Conservation (phyloP, 2,113 vertebrate species). For the Hippocampus abdominalis region DNA sequence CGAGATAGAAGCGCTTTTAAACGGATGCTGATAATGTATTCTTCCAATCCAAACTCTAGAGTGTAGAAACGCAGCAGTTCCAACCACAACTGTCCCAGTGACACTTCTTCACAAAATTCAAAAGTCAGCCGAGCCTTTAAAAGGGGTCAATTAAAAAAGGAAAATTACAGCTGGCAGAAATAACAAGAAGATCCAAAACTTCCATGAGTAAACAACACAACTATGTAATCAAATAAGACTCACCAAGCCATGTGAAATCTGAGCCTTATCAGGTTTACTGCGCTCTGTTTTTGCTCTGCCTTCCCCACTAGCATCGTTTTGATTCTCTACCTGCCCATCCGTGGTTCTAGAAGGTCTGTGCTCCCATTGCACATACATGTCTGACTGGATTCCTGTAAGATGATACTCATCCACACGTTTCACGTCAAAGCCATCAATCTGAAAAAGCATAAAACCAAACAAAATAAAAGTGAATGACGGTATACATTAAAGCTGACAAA, state of each 20-base stretch:
- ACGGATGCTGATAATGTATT: constrained; percentile 93
- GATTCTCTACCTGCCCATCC: constrained; percentile 81
- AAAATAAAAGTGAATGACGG: background rate
- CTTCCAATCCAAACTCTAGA: constrained; percentile 94
- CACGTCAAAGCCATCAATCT: constrained; percentile 92
- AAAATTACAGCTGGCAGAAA: background rate
- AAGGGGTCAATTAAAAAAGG: background rate
- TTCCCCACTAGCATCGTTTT: constrained; percentile 71
- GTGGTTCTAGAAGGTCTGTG: constrained; percentile 77
- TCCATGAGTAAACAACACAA: background rate
- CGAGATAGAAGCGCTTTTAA: constrained; percentile 85
- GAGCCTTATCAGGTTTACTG: constrained; percentile 71
- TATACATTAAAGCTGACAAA: background rate
- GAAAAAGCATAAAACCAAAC: constrained; percentile 13
- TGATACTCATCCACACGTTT: constrained; percentile 92
- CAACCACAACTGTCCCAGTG: constrained; percentile 91
- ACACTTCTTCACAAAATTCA: constrained; percentile 69
- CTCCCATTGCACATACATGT: constrained; percentile 86
- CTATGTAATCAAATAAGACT: constrained; percentile 39
- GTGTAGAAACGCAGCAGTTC: constrained; percentile 97
- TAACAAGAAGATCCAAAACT: background rate
- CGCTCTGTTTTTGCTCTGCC: constrained; percentile 77
- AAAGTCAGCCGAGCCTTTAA: constrained; percentile 78
- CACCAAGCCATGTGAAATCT: constrained; percentile 78
- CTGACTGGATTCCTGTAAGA: constrained; percentile 81